Conservation (phyloP, 2,888 invertebrate species). For the Portevinia maculata region DNA sequence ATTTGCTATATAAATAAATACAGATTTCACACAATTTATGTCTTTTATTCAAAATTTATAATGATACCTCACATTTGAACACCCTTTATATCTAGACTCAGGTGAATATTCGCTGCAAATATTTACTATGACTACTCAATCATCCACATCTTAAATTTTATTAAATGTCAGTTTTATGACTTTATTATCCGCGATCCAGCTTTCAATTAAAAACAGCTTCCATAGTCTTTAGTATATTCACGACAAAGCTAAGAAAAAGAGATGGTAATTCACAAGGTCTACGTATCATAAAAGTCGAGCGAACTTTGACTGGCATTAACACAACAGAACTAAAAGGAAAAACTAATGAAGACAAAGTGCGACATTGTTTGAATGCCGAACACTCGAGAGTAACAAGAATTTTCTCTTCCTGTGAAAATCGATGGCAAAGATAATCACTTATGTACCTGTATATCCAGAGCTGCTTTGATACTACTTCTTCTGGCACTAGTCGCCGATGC, state of each 20-base stretch:
- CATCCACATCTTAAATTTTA: no score
- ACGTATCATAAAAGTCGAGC: conserved; percentile 2
- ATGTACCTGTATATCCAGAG: conserved; percentile 77
- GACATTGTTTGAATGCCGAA: conserved; percentile 38
- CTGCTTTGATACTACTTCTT: conserved; percentile 62
- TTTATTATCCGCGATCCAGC: no score
- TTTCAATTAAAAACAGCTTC: no score
- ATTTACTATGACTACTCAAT: no score
- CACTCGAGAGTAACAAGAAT: conserved; percentile 4
- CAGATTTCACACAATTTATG: no score
- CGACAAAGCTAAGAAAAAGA: not conserved
- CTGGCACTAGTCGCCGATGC: conserved; percentile 22
- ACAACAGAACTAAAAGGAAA: conserved; percentile 2
- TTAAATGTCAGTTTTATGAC: no score
- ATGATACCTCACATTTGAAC: no score
- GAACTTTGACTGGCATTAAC: conserved; percentile 13
- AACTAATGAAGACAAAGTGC: conserved; percentile 63
- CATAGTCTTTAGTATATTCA: no score
- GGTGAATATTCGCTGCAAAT: no score
- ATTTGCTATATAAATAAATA: no score
- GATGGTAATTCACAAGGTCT: conserved; percentile 26
- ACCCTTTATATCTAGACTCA: no score
- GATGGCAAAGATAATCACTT: not conserved
- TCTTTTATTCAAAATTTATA: no score
- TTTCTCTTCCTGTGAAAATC: not conserved